Conservation (phyloP, 2,113 vertebrate species). For the Thryonomys swinderianus region DNA sequence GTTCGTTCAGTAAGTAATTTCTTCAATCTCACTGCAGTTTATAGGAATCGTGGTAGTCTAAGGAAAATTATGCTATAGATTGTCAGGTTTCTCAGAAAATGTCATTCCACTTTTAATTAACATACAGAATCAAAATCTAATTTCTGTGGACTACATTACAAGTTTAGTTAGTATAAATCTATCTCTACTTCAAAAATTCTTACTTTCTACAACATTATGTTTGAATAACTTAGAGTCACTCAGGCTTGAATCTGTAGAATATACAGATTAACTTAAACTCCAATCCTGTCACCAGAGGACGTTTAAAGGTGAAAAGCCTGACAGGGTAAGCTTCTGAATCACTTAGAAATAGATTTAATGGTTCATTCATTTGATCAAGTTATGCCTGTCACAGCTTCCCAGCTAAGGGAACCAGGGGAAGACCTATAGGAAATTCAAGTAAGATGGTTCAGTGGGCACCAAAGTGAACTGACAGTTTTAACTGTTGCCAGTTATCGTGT, state of each 20-base stretch:
- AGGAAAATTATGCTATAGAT: neutral
- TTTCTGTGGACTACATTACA: neutral
- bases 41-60: neutral
- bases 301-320: neutral
- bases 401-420: neutral
- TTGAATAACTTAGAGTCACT: neutral
- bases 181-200: neutral
- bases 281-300: neutral
- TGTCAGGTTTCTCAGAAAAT: neutral
- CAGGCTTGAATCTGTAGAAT: neutral
- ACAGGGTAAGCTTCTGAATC: neutral
- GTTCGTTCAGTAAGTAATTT: neutral
- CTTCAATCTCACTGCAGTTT: neutral
- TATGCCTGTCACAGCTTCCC: neutral
- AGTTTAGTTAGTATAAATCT: neutral
- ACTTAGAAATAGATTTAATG: neutral
- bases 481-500: neutral
- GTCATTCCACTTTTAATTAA: neutral
- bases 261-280: neutral
- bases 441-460: neutral
- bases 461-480: neutral
- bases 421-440: neutral
- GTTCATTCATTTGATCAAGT: neutral
- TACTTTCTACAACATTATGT: neutral
- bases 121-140: neutral